Evolutionary conservation across 2,113 vertebrate species (phyloP).

Genomic region (Oncorhynchus gorbuscha): DNA sequence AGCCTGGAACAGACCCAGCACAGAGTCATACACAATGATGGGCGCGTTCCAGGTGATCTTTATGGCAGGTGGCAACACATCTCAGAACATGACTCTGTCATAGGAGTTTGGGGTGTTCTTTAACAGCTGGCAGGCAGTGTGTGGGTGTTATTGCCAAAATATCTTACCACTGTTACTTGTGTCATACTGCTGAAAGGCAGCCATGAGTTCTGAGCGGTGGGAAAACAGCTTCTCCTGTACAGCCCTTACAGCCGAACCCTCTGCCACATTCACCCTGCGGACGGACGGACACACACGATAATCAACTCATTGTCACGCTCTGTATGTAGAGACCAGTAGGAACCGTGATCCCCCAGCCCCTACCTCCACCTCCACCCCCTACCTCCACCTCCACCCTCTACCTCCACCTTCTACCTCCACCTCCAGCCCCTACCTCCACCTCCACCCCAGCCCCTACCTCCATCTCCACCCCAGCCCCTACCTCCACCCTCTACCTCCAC

Average conservation of each 20-base stretch:
- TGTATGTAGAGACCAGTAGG: no score
- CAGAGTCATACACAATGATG: background rate
- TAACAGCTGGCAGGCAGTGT: background rate
- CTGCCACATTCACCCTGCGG: conserved; percentile 81
- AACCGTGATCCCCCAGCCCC: no score
- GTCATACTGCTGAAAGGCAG: conserved; percentile 80
- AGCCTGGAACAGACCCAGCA: background rate
- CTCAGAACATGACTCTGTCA: no score
- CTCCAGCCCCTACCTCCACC: no score
- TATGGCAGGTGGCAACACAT: no score
- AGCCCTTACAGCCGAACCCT: conserved; percentile 84
- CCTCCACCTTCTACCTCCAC: no score
- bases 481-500: no score
- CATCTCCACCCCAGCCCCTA: accelerated
- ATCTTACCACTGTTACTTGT: conserved; percentile 7
- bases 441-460: no score
- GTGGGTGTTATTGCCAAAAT: background rate
- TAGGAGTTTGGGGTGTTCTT: no score
- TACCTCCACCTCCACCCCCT: no score
- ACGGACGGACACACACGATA: conserved; percentile 32
- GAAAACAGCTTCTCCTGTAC: conserved; percentile 87
- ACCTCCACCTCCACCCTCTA: no score
- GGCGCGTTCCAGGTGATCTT: no score
- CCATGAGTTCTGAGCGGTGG: conserved; percentile 82
- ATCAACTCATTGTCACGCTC: background rate